Base-by-base conservation (phyloP, 2,888 invertebrate species). In the Embidobia sp. region DNA sequence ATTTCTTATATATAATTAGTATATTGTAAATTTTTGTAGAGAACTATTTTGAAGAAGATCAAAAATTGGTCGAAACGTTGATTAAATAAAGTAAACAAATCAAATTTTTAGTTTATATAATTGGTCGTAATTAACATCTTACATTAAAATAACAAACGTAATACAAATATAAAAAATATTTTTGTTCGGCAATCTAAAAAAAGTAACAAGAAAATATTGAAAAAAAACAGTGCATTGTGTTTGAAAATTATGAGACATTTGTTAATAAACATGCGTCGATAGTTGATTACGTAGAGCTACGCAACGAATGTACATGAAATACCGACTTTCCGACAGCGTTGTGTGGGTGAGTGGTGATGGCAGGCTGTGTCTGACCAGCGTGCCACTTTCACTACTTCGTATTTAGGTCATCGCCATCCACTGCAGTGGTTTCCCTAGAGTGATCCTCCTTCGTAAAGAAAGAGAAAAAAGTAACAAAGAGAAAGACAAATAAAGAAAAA, bases 341-440 rank as follows among this genome's bases (percentile, higher is more conserved):
- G 83, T 83, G 82, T 82, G 83, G 83, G 83, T 84, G 84, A 85
- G 81, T 81, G 83, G 82, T 79, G 79, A 79, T 80, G 79, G 79
- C 85, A 84, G 83, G 59, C 86, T 82, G 85, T 83, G 87, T 86
- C 87, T 87, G 87, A 88, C 86, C 87, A 84, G 83, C 86, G 89
- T 89, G 86, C 87, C 85, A 89, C 89, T 89, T 89, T 89, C 89
- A 88, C 89, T 89, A 85, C 84, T 85, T 87, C 84, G 83, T 85
- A 89, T 89, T 89, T 89, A 82, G 89, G 88, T 89, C 89, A 87
- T 83, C 86, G 84, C 85, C 73, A 86, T 86, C 87, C 83, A 85
- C 83, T 82, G 81, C 82, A 76, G 81, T 79, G 79, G 82, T 66
- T 75, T 78, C 75, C 75, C 67, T 76, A 59, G 63, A 57, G 64